Evolutionary conservation across 2,113 vertebrate genomes (phyloP).

Genomic region (Dicerorhinus sumatrensis): DNA sequence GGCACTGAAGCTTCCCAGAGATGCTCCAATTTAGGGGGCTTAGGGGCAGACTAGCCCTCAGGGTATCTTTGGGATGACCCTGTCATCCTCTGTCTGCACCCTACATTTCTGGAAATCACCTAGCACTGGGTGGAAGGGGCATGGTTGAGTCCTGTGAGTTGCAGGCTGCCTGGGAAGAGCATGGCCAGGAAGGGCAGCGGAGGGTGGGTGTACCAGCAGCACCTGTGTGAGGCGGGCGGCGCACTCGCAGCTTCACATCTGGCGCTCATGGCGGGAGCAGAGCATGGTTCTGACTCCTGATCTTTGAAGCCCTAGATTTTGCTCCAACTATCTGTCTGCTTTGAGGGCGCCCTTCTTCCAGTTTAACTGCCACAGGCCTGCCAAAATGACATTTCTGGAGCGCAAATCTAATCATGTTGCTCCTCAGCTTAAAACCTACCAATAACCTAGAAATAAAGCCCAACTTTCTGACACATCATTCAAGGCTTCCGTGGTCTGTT

Average conservation of each 20-base stretch:
- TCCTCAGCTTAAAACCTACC: not conserved
- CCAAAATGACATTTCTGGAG: not conserved
- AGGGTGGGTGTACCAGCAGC: no score
- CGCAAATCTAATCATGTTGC: accelerated
- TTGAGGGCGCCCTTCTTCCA: no score
- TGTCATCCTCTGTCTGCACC: not conserved
- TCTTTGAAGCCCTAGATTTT: not conserved
- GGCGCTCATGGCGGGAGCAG: accelerated
- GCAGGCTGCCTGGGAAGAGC: not conserved
- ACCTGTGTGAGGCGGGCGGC: not conserved
- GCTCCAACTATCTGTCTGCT: not conserved
- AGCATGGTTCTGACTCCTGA: accelerated
- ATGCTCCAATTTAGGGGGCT: not conserved
- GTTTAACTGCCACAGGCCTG: not conserved
- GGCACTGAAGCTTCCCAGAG: not conserved
- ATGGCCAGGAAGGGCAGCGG: accelerated
- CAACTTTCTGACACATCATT: not conserved
- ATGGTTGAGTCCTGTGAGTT: not conserved
- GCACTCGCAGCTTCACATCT: not conserved
- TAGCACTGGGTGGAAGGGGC: accelerated
- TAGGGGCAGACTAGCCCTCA: not conserved
- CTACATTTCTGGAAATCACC: not conserved
- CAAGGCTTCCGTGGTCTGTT: accelerated
- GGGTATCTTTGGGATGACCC: not conserved
- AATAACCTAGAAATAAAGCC: not conserved